A percentile compares a stretch with the other conserved stretches of the same genome.
Evolutionary conservation across 2,113 vertebrate species (phyloP).

Genomic region (Sprattus sprattus): DNA sequence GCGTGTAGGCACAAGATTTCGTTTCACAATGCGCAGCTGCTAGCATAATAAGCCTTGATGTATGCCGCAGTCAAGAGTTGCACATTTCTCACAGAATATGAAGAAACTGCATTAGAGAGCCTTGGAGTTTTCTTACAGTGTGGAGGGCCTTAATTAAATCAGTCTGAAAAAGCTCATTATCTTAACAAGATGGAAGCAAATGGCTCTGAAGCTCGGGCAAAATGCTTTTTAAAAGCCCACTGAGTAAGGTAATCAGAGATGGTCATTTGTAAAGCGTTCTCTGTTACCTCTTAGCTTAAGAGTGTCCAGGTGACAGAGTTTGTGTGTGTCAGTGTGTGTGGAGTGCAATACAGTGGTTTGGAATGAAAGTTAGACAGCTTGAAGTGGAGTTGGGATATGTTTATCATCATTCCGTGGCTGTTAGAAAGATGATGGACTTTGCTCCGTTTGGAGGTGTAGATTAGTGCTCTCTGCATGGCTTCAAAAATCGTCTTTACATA

Average conservation of each 20-base stretch:
- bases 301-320: constrained; percentile 14
- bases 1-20: constrained; percentile 30
- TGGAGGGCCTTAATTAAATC: constrained; percentile 57
- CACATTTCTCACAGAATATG: constrained; percentile 49
- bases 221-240: constrained; percentile 47
- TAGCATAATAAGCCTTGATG: constrained; percentile 62
- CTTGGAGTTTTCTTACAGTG: constrained; percentile 47
- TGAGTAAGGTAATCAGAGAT: constrained; percentile 55
- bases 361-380: not conserved
- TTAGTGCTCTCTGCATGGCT: constrained; percentile 51
- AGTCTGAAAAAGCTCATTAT: constrained; percentile 59
- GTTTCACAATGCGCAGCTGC: constrained; percentile 46
- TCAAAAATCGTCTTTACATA: constrained; percentile 50
- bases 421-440: constrained; percentile 50
- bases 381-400: not conserved
- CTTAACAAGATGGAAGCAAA: constrained; percentile 60
- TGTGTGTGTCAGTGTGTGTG: not conserved
- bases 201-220: constrained; percentile 40
- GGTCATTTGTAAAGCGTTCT: constrained; percentile 50
- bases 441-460: constrained; percentile 52
- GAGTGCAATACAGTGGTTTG: not conserved
- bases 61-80: constrained; percentile 46
- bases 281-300: constrained; percentile 55
- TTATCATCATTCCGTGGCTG: not conserved
- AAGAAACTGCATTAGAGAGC: constrained; percentile 49